Evolutionary conservation across 2,113 vertebrate species (phyloP), one percentile per base, ranked within the genome.

Genomic region (Salvator merianae): DNA sequence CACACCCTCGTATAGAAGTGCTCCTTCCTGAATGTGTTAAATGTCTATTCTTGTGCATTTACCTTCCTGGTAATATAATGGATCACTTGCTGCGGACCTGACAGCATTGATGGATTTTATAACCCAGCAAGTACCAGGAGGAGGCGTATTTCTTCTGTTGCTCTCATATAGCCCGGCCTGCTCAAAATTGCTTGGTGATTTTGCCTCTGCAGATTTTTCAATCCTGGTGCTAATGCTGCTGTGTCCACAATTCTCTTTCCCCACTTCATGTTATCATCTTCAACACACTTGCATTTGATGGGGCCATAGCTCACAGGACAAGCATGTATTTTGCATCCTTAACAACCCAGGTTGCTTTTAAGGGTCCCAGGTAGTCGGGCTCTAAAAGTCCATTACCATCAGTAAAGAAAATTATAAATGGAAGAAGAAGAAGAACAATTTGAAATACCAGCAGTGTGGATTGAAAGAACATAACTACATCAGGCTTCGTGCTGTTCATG

Each of bases 21-120:
- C 9, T 90, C 59, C 80, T 77, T 77, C 40, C 78, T 63, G 72
- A 84, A 77, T 62, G 82, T 80, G 71, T 74, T 66, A 86, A 77
- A 43, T 75, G 73, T 71, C 70, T 82, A 87, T 28, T 90, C 63
- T 77, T 71, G 70, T 53, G n/a, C 4, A 0, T 47, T 0, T 86
- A 1, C 12, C 32, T 81, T 86, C 20, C 2, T 0, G 22, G 47
- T 84, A n/a, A 16, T 90, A 73, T 28, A 80, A 70, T 2, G 81
- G 87, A 89, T 92, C 81, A 85, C 40, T 88, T 86, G 59, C 76
- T 66, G 72, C n/a, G 36, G 62, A 20, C n/a, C 87, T 82, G 86
- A 86, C 85, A 87, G 81, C 53, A 82, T 7, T 18, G 55, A 63
- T 72, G 66, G 24, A 81, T 84, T 24, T 7, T 82, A 50, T 86